Evolutionary conservation across 2,888 invertebrate species (phyloP), one percentile per base, ranked within the genome.

Genomic region (Hemistola chrysoprasaria): DNA sequence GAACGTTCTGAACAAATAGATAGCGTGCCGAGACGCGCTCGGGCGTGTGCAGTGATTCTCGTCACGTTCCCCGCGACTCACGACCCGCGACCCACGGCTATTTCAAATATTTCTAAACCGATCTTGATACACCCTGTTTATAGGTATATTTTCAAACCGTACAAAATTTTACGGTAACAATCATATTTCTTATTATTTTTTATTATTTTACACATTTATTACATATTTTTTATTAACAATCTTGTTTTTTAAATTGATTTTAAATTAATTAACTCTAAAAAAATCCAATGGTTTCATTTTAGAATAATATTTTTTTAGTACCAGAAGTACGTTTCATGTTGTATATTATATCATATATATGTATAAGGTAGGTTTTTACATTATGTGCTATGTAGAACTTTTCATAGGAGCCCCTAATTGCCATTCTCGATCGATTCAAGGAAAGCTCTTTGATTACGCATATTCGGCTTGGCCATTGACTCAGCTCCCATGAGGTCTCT

Each of bases 401-500:
- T n/a, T 47, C 34, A 41, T 41, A 46, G 39, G 40, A 23, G 32
- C 25, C 42, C 44, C 24, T 54, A 51, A 51, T 54, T 54, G 51
- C 40, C 43, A 44, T 47, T 37, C 34, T 29, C 26, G 51, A 42
- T 47, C 36, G 41, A 43, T 43, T 29, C 34, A 33, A 49, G 27
- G 32, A 40, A 40, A 4, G 46, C 54, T 61, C 64, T 60, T 62
- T 58, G 54, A 56, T 48, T 56, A 59, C 54, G 59, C 59, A 67
- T 70, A 69, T 53, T 38, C 54, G 56, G 58, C 59, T 61, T 47
- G 61, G 56, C 62, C 64, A 64, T 64, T 73, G 71, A 78, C 75
- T 76, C 63, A 65, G 67, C 49, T 71, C 74, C 66, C 77, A 65
- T 66, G 71, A 74, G 80, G 63, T 64, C 75, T 62, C 46, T 83